Evolutionary conservation across 2,888 invertebrate species (phyloP).

Genomic region (Sminthurides aquaticus): DNA sequence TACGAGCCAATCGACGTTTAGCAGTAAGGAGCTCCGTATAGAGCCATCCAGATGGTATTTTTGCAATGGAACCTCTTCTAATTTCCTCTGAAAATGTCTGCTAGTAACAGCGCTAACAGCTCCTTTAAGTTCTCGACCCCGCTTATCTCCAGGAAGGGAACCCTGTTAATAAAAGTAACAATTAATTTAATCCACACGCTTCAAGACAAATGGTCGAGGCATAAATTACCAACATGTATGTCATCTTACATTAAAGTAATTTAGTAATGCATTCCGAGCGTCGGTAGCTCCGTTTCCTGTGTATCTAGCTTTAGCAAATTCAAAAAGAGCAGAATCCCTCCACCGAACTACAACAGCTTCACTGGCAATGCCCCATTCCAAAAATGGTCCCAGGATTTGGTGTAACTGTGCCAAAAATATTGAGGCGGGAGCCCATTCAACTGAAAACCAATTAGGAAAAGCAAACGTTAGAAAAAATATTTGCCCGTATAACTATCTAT

Average conservation of each 20-base stretch:
- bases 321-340: conserved; percentile 57
- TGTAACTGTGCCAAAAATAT: conserved; percentile 61
- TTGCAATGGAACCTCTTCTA: conserved; percentile 75
- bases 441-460: conserved; percentile 46
- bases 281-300: conserved; percentile 48
- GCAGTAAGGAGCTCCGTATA: conserved; percentile 51
- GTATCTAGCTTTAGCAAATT: conserved; percentile 59
- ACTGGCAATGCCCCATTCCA: conserved; percentile 56
- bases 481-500: no score
- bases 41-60: conserved; percentile 59
- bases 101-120: conserved; percentile 20
- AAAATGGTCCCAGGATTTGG: conserved; percentile 60
- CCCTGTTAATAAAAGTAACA: conserved; percentile 44
- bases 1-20: conserved; percentile 68
- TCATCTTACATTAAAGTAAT: conserved; percentile 57
- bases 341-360: conserved; percentile 58
- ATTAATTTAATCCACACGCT: background rate
- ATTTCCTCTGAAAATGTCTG: conserved; percentile 67
- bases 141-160: conserved; percentile 41
- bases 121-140: conserved; percentile 34
- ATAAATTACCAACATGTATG: background rate
- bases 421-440: conserved; percentile 63
- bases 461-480: no score
- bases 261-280: conserved; percentile 52
- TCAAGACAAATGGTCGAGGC: no score